phyloP scores from a whole-genome alignment of 92 coral and sea anemone species.

The Phymanthus crucifer region DNA sequence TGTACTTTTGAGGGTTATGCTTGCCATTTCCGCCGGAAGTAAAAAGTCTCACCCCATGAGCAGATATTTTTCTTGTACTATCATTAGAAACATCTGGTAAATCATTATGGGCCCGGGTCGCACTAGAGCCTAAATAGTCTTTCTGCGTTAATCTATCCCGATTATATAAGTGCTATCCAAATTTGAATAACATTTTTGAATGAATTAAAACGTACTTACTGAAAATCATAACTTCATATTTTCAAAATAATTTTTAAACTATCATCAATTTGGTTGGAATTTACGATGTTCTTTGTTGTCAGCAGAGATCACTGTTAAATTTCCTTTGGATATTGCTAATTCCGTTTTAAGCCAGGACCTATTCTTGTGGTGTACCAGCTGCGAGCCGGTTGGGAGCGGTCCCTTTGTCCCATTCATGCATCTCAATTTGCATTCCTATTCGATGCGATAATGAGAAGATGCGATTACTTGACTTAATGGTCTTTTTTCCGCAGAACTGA shows the following conservation, averaged over 20 bases:
- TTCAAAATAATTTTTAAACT: not conserved
- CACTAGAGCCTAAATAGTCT: too few relatives aligned
- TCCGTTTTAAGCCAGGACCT: not conserved
- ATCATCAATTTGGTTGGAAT: not conserved
- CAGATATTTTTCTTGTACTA: conserved; percentile 3
- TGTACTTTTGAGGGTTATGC: not conserved
- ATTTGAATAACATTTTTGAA: not conserved
- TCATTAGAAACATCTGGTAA: conserved; percentile 21
- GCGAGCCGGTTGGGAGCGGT: not conserved
- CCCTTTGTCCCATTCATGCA: conserved; percentile 8
- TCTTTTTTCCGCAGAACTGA: conserved; percentile 6
- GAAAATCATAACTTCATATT: not conserved
- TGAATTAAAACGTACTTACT: not conserved
- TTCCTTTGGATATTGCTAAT: not conserved
- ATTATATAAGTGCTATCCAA: not conserved
- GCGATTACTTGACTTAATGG: not conserved
- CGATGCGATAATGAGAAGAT: not conserved
- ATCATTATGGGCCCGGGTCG: too few relatives aligned
- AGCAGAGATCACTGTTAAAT: not conserved
- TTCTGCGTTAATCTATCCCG: not conserved
- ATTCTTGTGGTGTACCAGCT: not conserved
- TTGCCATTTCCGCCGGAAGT: conserved; percentile 44
- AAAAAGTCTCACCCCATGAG: not conserved
- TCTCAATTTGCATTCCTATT: not conserved
- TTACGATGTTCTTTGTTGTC: not conserved